A percentile compares a stretch with the other conserved stretches of the same genome.
Conservation (phyloP, 2,113 vertebrate species). For the Leiothrix lutea region DNA sequence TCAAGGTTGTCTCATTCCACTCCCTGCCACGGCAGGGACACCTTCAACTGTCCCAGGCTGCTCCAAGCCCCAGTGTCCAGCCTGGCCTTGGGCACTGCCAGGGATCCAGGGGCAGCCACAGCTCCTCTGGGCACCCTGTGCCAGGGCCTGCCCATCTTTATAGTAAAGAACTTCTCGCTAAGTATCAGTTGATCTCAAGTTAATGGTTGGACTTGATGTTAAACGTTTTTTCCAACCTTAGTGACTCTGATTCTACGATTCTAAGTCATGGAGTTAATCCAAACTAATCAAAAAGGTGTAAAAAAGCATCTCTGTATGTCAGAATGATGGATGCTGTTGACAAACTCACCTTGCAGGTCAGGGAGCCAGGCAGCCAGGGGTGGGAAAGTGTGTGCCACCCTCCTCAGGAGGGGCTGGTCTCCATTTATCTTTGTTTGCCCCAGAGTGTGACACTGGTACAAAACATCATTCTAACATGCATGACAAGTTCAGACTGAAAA, state of each 20-base stretch:
- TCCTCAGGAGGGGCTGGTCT: not conserved
- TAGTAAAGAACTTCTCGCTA: not conserved
- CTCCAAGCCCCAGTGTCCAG: rapidly evolving
- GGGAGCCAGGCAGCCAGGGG: not conserved
- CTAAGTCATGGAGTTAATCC: not conserved
- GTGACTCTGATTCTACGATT: not conserved
- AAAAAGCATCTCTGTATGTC: not conserved
- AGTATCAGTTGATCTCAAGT: not conserved
- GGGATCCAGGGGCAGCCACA: not conserved
- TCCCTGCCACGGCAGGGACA: not conserved
- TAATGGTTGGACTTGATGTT: not conserved
- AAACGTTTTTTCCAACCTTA: not conserved
- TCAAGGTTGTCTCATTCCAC: not conserved
- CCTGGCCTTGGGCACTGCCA: not conserved
- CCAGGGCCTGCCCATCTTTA: not conserved
- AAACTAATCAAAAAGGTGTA: rapidly evolving
- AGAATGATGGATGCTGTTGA: not conserved
- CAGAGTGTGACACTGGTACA: not conserved
- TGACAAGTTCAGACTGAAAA: not conserved
- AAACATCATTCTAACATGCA: not conserved
- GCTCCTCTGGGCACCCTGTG: not conserved
- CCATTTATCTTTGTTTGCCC: not conserved
- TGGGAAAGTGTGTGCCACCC: not conserved
- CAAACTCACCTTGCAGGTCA: not conserved
- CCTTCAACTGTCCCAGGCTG: not conserved